Conservation (phyloP, 2,888 invertebrate species). For the Lasioglossum oenotherae region DNA sequence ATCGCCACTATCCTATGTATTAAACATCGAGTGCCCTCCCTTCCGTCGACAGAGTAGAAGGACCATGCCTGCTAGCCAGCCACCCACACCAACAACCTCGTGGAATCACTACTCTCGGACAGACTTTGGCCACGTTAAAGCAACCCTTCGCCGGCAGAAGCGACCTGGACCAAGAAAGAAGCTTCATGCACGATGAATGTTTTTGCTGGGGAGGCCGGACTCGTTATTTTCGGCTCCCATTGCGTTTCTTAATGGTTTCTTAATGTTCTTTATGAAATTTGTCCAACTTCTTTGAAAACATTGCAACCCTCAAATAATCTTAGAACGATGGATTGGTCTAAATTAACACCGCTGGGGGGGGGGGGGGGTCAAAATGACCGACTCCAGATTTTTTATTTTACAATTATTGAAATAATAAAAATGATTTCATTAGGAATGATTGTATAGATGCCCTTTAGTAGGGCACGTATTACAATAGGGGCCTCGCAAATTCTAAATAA, state of each 20-base stretch:
- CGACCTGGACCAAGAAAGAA: constrained; percentile 19
- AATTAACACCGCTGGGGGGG: no score
- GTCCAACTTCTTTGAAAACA: neutral
- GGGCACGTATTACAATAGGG: no score
- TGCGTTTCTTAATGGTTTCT: neutral
- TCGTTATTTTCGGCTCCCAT: neutral
- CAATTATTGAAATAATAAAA: no score
- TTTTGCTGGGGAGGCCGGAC: neutral
- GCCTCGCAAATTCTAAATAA: no score
- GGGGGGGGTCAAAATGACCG: no score
- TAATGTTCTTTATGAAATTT: neutral
- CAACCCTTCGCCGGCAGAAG: constrained; percentile 37
- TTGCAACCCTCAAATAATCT: neutral
- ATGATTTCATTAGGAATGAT: no score
- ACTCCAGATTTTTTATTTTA: no score
- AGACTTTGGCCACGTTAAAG: constrained; percentile 47
- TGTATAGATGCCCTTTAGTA: no score
- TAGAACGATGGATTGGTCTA: no score
- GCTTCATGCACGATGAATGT: neutral
- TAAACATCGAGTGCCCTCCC: constrained; percentile 78
- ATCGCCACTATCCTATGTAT: constrained; percentile 81
- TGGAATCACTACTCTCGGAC: constrained; percentile 47
- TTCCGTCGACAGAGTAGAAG: neutral
- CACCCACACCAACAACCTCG: neutral
- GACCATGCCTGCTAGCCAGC: constrained; percentile 10